Percentiles rank a stretch among this genome's conserved stretches.
These are phyloP conservation scores for Onychorhynchus coronatus DNA, from an alignment of 2,113 vertebrate genomes.

Conservation along the genomic window DNA sequence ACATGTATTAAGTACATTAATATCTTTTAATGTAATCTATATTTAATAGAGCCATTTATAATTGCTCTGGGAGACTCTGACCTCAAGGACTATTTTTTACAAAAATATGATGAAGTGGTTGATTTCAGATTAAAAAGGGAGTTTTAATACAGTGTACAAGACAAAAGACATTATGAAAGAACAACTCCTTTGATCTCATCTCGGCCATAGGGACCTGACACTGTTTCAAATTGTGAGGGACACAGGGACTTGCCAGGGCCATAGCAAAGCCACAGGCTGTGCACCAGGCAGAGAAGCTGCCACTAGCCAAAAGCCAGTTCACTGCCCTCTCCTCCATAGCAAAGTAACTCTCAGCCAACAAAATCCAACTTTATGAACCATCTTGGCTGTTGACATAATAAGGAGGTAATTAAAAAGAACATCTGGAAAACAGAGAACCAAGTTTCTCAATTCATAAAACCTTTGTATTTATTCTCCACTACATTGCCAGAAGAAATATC, in stretches of 20 bases:
- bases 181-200: not conserved
- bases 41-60: not conserved
- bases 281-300: fast-evolving
- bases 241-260: not conserved
- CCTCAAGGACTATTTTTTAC: not conserved
- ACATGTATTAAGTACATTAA: not conserved
- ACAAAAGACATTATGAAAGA: not conserved
- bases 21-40: not conserved
- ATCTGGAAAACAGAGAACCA: not conserved
- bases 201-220: not conserved
- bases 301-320: not conserved
- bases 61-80: not conserved
- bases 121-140: not conserved
- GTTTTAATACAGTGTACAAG: not conserved
- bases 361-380: not conserved
- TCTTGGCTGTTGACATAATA: not conserved
- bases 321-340: not conserved
- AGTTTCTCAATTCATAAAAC: not conserved
- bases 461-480: not conserved
- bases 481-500: not conserved
- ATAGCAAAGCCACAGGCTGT: not conserved
- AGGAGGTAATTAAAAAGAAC: not conserved
- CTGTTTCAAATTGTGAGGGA: not conserved
- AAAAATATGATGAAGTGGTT: not conserved
- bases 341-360: not conserved